Conservation (phyloP, 2,113 vertebrate genomes). For the Echinops telfairi region DNA sequence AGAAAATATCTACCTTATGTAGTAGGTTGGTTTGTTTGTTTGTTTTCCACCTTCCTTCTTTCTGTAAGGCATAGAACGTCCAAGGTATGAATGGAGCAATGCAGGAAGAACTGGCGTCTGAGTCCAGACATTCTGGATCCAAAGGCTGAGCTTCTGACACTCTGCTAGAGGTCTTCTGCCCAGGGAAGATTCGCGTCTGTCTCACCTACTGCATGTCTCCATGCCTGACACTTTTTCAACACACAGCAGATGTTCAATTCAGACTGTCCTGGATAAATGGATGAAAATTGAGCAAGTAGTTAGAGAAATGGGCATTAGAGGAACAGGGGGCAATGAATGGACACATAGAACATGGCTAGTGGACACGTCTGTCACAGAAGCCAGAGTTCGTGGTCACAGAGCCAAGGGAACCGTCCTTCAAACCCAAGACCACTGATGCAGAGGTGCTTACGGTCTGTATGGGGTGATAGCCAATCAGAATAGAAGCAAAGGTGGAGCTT, state of each 20-base stretch:
- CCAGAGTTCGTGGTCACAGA: neutral
- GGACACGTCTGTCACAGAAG: neutral
- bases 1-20: neutral
- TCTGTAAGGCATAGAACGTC: neutral
- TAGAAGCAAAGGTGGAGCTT: neutral
- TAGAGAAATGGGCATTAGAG: no score
- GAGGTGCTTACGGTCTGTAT: neutral
- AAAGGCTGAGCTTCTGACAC: conserved; percentile 7
- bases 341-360: no score
- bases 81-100: neutral
- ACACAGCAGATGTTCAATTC: neutral
- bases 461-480: neutral
- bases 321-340: neutral
- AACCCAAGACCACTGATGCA: neutral
- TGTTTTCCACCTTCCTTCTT: neutral
- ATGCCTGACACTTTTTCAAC: neutral
- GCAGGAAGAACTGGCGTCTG: neutral
- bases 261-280: neutral
- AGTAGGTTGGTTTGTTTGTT: neutral
- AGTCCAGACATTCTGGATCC: neutral
- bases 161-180: neutral
- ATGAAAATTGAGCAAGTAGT: neutral
- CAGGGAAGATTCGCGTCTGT: neutral
- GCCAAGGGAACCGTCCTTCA: neutral
- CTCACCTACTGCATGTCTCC: neutral